These are phyloP conservation scores for Cygnus buccinator DNA, from an alignment of 2,113 vertebrate genomes.

Conservation along the genomic window DNA sequence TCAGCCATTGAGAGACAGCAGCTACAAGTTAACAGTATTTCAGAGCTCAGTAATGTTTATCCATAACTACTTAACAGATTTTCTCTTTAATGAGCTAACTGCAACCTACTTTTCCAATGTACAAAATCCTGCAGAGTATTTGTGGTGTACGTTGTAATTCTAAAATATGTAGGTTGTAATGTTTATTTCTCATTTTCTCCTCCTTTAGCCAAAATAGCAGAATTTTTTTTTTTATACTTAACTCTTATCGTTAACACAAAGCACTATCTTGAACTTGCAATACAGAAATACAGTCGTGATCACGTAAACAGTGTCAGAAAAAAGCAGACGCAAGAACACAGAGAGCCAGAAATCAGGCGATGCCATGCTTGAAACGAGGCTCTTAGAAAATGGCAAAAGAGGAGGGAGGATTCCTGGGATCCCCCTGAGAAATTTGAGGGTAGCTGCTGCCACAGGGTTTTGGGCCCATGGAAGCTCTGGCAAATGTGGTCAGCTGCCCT, in stretches of 20 bases:
- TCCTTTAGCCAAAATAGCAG: neutral
- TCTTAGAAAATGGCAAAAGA: neutral
- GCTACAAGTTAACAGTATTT: neutral
- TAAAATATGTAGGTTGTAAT: neutral
- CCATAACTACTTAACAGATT: neutral
- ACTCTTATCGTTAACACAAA: neutral
- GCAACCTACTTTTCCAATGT: neutral
- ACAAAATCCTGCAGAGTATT: neutral
- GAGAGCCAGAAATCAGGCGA: neutral
- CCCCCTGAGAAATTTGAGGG: neutral
- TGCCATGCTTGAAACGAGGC: neutral
- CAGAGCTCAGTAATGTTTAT: neutral
- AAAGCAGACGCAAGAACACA: neutral
- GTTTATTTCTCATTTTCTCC: neutral
- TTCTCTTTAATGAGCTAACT: neutral
- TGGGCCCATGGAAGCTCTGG: neutral
- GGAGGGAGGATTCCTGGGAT: neutral
- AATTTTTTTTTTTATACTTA: neutral
- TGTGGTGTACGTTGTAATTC: neutral
- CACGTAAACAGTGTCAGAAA: neutral
- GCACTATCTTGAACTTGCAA: neutral
- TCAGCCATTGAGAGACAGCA: neutral
- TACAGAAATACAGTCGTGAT: neutral
- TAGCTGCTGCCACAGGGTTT: neutral
- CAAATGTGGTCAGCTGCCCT: rapidly evolving